These are phyloP conservation scores for Lophura swinhoii DNA, from an alignment of 2,797 vertebrate species.

Conservation along the genomic window DNA sequence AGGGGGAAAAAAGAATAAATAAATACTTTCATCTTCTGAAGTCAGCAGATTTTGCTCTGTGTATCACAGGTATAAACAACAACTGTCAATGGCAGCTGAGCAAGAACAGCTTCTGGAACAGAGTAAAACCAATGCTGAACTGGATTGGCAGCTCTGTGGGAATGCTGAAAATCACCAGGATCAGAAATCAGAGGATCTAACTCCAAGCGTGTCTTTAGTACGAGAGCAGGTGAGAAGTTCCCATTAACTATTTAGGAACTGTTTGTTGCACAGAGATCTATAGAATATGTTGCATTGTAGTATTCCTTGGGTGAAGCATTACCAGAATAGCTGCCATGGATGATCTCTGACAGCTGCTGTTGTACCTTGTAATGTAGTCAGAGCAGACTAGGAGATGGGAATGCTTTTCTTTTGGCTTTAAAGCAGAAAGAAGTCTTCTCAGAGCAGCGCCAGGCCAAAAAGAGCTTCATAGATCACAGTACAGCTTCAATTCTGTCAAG, in stretches of 20 bases:
- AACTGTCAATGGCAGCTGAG: slow-evolving; percentile 77
- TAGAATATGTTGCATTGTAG: not conserved
- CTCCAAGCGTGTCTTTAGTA: slow-evolving; percentile 78
- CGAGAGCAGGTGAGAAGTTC: slow-evolving; percentile 82
- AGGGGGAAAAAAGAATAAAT: no score
- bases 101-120: slow-evolving; percentile 81
- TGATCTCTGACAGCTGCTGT: not conserved
- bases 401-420: not conserved
- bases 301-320: not conserved
- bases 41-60: not conserved
- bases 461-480: not conserved
- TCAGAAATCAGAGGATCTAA: slow-evolving; percentile 82
- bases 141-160: slow-evolving; percentile 85
- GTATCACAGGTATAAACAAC: slow-evolving; percentile 83
- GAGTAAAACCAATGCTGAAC: slow-evolving; percentile 78
- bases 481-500: not conserved
- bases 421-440: not conserved
- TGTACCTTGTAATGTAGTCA: not conserved
- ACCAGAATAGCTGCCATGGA: not conserved
- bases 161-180: slow-evolving; percentile 75
- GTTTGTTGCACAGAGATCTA: not conserved
- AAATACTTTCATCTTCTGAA: not conserved
- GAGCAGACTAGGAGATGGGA: not conserved
- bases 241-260: not conserved
- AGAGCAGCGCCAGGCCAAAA: not conserved